These are phyloP conservation scores for Nesogale talazaci DNA, from an alignment of 2,113 vertebrate genomes.

Conservation along the genomic window DNA sequence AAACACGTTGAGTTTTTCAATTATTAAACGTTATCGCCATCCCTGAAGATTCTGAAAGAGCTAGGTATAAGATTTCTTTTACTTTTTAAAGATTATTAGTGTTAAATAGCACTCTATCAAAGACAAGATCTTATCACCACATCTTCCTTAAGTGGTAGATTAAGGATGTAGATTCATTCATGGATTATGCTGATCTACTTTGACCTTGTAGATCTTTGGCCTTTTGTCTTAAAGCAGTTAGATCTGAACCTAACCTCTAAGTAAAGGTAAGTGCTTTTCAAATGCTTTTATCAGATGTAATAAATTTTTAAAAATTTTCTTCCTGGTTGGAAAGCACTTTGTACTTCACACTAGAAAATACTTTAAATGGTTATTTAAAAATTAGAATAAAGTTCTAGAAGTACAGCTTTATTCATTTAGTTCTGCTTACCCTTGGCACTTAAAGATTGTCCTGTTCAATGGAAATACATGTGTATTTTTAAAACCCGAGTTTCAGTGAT, in stretches of 20 bases:
- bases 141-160: background rate
- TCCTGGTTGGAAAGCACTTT: background rate
- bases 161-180: background rate
- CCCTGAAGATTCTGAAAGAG: background rate
- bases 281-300: background rate
- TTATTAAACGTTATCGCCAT: background rate
- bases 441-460: conserved; percentile 24
- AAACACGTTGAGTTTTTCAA: background rate
- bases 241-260: background rate
- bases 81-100: background rate
- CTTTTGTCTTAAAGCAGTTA: conserved; percentile 32
- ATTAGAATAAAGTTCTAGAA: background rate
- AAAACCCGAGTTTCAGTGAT: background rate
- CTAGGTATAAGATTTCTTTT: background rate
- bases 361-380: background rate
- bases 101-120: conserved; percentile 8
- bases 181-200: conserved; percentile 18
- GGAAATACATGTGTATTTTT: background rate
- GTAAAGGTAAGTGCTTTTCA: conserved; percentile 25
- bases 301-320: background rate
- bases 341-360: background rate
- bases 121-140: conserved; percentile 15
- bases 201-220: background rate
- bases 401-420: background rate
- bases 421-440: background rate